Evolutionary conservation across 1,140 invertebrate species (phyloP), one percentile per base, ranked within the genome.

Genomic region (Idris sp.): DNA sequence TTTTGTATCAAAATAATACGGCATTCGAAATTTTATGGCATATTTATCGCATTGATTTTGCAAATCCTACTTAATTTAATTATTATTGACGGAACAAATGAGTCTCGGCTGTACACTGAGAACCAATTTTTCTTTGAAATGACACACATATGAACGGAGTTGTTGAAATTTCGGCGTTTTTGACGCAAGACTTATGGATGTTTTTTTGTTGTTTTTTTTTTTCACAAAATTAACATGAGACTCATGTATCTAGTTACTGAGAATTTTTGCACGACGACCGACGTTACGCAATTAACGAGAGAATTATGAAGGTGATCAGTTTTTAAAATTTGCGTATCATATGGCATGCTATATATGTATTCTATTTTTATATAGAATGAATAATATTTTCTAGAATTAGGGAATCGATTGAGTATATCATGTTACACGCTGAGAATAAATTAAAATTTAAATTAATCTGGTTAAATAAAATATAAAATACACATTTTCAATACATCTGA

Each of bases 71-170:
- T 62, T 64, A 73, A 58, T 43, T 58, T 65, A 51, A 73, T 31
- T 44, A 65, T 62, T 65, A 65, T 64, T 58, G 44, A 73, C 59
- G 40, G 49, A n/a, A 48, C 44, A 71, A 59, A 71, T 26, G 48
- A 35, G 49, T 38, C 11, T 31, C 33, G 22, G 2, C 48, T n/a
- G n/a, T n/a, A n/a, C 19, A 62, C n/a, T 54, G 22, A 44, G 54
- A 38, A 56, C 26, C 33, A 54, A 53, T 71, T 46, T 48, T 48
- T 71, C 22, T 38, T 43, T 26, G 31, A 19, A 46, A 38, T 40
- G 65, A 71, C 56, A 71, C n/a, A n/a, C n/a, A n/a, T 14, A 38
- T 35, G 43, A 44, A 59, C 18, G 31, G 9, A 43, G 25, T 38
- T 59, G 53, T 36, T 53, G 65, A 59, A 51, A 69, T 53, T 53